Evolutionary conservation across 2,888 invertebrate species (phyloP).

Genomic region (Arrhopalites spinosus): DNA sequence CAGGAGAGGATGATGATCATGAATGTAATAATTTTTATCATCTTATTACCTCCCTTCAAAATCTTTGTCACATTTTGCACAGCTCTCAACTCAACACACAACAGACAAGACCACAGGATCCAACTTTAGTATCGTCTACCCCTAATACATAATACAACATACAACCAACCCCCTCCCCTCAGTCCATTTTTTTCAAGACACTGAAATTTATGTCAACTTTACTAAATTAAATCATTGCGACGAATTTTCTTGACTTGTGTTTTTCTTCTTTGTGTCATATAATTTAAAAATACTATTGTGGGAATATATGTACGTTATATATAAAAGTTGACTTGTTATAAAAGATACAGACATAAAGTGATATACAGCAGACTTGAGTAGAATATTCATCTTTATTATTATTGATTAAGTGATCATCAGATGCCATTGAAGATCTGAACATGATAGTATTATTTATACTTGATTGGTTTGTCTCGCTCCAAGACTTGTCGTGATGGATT

Average conservation of each 20-base stretch:
- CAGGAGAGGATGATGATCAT: neutral
- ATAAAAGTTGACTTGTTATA: too few relatives aligned
- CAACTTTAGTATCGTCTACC: too few relatives aligned
- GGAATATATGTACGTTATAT: too few relatives aligned
- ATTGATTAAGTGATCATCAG: conserved; percentile 16
- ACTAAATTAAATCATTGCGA: too few relatives aligned
- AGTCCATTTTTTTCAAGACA: too few relatives aligned
- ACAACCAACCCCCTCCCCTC: too few relatives aligned
- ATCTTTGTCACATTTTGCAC: conserved; percentile 1
- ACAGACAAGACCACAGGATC: neutral
- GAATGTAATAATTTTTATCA: neutral
- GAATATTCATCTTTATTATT: neutral
- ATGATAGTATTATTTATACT: conserved; percentile 22
- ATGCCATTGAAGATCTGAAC: conserved; percentile 22
- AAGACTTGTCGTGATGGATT: conserved; percentile 50
- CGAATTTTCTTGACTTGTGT: neutral
- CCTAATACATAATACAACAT: too few relatives aligned
- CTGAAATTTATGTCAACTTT: too few relatives aligned
- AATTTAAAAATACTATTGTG: too few relatives aligned
- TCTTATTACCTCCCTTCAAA: conserved; percentile 2
- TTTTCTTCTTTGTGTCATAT: too few relatives aligned
- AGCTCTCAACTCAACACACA: neutral
- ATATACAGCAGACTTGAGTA: neutral
- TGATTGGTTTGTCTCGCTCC: conserved; percentile 16
- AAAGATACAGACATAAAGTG: too few relatives aligned